Conservation (phyloP, 2,797 vertebrate species). For the Lithobates sylvaticus region DNA sequence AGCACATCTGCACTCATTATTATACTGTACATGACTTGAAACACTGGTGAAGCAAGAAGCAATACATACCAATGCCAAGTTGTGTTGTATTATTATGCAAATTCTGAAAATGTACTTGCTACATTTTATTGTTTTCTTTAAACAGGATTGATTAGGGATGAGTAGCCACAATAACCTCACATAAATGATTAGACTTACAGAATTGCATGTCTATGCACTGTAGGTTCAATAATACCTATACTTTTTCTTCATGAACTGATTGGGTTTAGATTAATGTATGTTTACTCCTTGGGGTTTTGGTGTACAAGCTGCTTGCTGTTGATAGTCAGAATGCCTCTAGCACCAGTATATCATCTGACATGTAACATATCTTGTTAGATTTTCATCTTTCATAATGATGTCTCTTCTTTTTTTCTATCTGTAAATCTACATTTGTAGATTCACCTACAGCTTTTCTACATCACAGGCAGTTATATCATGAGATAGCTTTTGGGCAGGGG, state of each 20-base stretch:
- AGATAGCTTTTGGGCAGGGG: conserved; percentile 53
- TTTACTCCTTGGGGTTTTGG: conserved; percentile 15
- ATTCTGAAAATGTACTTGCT: too few species aligned
- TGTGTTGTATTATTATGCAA: too few species aligned
- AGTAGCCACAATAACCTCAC: not conserved
- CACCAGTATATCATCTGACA: conserved; percentile 36
- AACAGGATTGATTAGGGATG: not conserved
- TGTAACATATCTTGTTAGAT: conserved; percentile 51
- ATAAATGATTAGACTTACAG: not conserved
- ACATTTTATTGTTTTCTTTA: not conserved
- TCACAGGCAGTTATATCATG: conserved; percentile 34
- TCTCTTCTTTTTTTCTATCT: conserved; percentile 30
- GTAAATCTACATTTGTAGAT: conserved; percentile 43
- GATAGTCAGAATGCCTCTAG: conserved; percentile 37
- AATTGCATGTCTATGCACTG: not conserved
- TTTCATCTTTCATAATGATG: conserved; percentile 56
- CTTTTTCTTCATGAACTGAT: not conserved
- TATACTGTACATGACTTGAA: too few species aligned
- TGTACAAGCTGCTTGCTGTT: conserved; percentile 48
- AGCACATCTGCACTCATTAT: too few species aligned
- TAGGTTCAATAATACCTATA: not conserved
- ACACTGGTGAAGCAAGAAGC: too few species aligned
- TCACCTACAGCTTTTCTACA: conserved; percentile 47
- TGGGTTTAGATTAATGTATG: not conserved
- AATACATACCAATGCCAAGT: too few species aligned